These are phyloP conservation scores for Ceratina australensis DNA, from an alignment of 1,140 invertebrate genomes.

Conservation along the genomic window DNA sequence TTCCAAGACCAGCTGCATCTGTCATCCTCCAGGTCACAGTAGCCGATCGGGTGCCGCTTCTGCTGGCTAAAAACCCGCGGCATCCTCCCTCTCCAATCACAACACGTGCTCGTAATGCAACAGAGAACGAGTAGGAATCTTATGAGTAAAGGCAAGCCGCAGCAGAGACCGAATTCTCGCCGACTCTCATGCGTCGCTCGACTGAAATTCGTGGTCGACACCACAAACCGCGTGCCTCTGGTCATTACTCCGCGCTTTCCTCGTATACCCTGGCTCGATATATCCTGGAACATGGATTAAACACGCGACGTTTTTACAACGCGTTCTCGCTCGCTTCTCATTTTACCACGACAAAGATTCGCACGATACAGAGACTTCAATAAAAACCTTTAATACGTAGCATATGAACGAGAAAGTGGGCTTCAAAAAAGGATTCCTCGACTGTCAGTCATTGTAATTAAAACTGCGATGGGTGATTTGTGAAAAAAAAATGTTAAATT, in stretches of 20 bases:
- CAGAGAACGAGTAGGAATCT: slow-evolving; percentile 55
- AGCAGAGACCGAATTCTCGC: not conserved
- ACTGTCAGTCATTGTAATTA: no score
- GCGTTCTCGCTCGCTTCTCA: not conserved
- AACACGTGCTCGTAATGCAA: slow-evolving; percentile 45
- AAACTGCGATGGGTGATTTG: no score
- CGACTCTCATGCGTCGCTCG: slow-evolving; percentile 18
- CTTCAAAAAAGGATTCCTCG: no score
- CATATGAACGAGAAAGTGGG: no score
- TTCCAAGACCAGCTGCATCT: slow-evolving; percentile 71
- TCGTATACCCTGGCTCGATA: slow-evolving; percentile 35
- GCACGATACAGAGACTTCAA: no score
- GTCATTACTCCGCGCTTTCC: slow-evolving; percentile 53
- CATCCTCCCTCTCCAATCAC: slow-evolving; percentile 33
- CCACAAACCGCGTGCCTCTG: slow-evolving; percentile 19
- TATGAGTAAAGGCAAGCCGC: slow-evolving; percentile 23
- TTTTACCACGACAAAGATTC: no score
- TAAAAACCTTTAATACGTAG: no score
- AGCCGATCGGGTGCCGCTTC: slow-evolving; percentile 43
- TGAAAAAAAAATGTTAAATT: no score
- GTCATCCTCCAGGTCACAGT: slow-evolving; percentile 69
- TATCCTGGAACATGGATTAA: slow-evolving; percentile 17
- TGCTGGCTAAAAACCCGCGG: slow-evolving; percentile 51
- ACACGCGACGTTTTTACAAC: not conserved
- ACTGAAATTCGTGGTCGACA: slow-evolving; percentile 42